Conservation (phyloP, 2,113 vertebrate genomes). For the Anarrhichthys ocellatus region DNA sequence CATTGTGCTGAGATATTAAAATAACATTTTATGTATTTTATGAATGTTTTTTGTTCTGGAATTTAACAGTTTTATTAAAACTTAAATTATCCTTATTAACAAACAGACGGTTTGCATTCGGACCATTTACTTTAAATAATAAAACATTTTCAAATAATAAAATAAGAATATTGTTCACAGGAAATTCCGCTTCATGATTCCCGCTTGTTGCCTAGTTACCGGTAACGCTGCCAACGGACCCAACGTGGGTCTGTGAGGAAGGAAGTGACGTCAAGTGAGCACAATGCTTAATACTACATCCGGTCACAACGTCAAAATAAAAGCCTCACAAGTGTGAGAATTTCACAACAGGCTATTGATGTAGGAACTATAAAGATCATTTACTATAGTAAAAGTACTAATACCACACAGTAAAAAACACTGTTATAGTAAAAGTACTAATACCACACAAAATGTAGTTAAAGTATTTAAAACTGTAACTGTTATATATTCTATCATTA, state of each 20-base stretch:
- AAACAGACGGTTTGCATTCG: not conserved
- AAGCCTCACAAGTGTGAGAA: not conserved
- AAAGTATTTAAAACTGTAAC: not conserved
- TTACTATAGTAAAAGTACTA: not conserved
- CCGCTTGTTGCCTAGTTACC: conserved; percentile 57
- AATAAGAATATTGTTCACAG: not conserved
- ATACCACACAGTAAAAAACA: not conserved
- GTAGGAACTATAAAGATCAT: not conserved
- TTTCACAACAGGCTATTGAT: rapidly evolving
- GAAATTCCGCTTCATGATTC: not conserved
- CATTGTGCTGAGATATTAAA: no score
- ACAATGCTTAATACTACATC: not conserved
- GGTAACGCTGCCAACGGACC: conserved; percentile 18
- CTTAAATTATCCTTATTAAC: not conserved
- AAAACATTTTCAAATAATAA: not conserved
- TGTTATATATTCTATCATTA: not conserved
- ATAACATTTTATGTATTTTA: no score
- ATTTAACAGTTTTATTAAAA: not conserved
- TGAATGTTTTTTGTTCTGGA: not conserved
- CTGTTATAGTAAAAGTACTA: not conserved
- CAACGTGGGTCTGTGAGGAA: conserved; percentile 40
- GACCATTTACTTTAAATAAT: not conserved
- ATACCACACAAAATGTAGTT: not conserved
- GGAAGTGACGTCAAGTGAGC: rapidly evolving
- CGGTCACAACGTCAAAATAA: not conserved